Percentiles rank a stretch among this genome's conserved stretches.
These are phyloP conservation scores for Morpho deidamia DNA, from an alignment of 2,888 invertebrate genomes.

Conservation along the genomic window DNA sequence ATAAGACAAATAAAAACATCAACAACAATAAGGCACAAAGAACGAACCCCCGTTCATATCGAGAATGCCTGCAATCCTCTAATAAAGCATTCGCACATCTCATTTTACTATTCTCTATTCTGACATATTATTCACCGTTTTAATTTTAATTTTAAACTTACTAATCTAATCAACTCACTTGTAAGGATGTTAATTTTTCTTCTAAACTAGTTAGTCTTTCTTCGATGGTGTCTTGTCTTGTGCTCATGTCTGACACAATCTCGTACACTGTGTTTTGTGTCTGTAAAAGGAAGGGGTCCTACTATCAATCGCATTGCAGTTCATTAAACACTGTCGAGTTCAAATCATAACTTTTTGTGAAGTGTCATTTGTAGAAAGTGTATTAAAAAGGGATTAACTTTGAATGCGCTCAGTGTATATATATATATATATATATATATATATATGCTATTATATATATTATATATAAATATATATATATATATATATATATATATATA, in stretches of 20 bases:
- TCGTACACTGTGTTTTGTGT: constrained; percentile 99
- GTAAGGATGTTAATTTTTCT: constrained; percentile 91
- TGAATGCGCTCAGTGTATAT: background rate
- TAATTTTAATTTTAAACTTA: too few relatives aligned
- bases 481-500: too few relatives aligned
- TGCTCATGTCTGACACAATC: constrained; percentile 98
- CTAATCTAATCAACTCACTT: constrained; percentile 66
- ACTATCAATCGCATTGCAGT: constrained; percentile 75
- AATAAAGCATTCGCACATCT: too few relatives aligned
- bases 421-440: too few relatives aligned
- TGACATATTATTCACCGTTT: too few relatives aligned
- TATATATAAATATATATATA: too few relatives aligned
- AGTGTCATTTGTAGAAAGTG: constrained; percentile 26
- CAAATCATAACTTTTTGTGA: constrained; percentile 43
- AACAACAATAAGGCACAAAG: too few relatives aligned
- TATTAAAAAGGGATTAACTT: background rate
- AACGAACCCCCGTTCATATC: too few relatives aligned
- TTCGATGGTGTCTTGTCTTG: constrained; percentile 94
- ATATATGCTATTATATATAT: too few relatives aligned
- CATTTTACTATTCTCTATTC: too few relatives aligned
- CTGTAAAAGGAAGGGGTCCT: constrained; percentile 83
- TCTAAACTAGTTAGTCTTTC: constrained; percentile 95
- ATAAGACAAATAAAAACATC: too few relatives aligned
- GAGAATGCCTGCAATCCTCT: too few relatives aligned
- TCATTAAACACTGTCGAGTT: constrained; percentile 52